Base-by-base conservation (phyloP, 23 tunicate species). In the Trididemnum clinides region DNA sequence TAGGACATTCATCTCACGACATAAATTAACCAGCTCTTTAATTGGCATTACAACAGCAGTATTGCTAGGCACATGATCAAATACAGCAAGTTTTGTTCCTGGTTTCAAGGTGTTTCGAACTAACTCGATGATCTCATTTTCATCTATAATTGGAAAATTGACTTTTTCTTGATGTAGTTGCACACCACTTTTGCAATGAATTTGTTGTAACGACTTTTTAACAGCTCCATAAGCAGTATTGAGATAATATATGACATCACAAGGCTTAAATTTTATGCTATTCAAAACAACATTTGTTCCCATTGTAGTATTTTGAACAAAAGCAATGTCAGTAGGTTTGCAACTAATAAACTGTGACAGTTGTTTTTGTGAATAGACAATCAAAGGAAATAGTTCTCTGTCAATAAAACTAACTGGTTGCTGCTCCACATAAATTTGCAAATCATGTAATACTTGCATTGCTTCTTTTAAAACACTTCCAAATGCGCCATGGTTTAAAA, bases 401-500 rank as follows among this genome's bases (percentile, higher is more conserved):
- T 93, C 98, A 71, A 88, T 75, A 80, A 93, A 93, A 22, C 90
- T 59, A 29, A 93, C 64, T 19, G 98, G 98, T 64, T 93, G 90
- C 3, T 18, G n/a, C 85, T 93, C 98, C 0, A 72, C 66, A 84
- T 88, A 85, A 21, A 64, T 58, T 74, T 93, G 90, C 64, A 91
- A 37, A 28, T 57, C 87, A 51, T 88, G 92, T 21, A 36, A 34
- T 22, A 39, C 34, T 19, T 84, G 23, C 71, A 93, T 74, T 20
- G 87, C 84, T 84, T 93, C 92, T 71, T 93, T 93, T 51, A 93
- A 49, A 0, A 65, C 84, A 35, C 64, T 73, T 34, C 98, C 98
- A 72, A 93, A 93, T 0, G 98, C 98, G n/a, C 98, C 98, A 84
- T 93, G 98, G 62, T 93, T 93, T 25, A 93, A 54, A 70, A 93